A percentile compares a stretch with the other conserved stretches of the same genome.
Conservation (phyloP, 2,888 invertebrate genomes). For the Drosophila cognata region DNA sequence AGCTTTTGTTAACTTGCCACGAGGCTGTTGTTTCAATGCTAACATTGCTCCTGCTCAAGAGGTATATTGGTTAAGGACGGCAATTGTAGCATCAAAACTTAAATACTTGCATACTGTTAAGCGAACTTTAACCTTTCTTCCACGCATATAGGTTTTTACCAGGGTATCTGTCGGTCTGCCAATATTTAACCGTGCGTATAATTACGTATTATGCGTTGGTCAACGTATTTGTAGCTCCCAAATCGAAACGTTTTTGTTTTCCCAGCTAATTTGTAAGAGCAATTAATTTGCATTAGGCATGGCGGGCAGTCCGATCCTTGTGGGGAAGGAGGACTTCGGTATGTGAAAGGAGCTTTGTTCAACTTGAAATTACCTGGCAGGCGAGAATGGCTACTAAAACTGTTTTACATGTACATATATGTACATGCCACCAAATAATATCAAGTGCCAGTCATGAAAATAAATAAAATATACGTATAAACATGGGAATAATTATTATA, state of each 20-base stretch:
- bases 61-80: slow-evolving; percentile 17
- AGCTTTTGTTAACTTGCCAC: slow-evolving; percentile 66
- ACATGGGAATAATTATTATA: slow-evolving; percentile 29
- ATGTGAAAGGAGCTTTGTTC: slow-evolving; percentile 19
- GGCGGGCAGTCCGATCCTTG: slow-evolving; percentile 4
- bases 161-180: slow-evolving; percentile 9
- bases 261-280: slow-evolving; percentile 69
- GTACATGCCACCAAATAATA: neutral
- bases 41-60: neutral
- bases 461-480: slow-evolving; percentile 5
- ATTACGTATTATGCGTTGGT: slow-evolving; percentile 11
- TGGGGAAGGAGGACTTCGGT: neutral
- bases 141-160: too few species aligned
- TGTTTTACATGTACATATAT: slow-evolving; percentile 5
- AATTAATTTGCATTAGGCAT: slow-evolving; percentile 72
- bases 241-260: slow-evolving; percentile 58
- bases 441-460: slow-evolving; percentile 10
- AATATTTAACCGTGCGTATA: neutral
- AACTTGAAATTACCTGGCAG: slow-evolving; percentile 15
- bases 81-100: neutral
- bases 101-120: neutral
- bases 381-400: slow-evolving; percentile 13
- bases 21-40: slow-evolving; percentile 6
- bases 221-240: slow-evolving; percentile 18
- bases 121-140: neutral